These are phyloP conservation scores for Phalacrocorax carbo DNA, from an alignment of 2,113 vertebrate genomes.

Conservation along the genomic window DNA sequence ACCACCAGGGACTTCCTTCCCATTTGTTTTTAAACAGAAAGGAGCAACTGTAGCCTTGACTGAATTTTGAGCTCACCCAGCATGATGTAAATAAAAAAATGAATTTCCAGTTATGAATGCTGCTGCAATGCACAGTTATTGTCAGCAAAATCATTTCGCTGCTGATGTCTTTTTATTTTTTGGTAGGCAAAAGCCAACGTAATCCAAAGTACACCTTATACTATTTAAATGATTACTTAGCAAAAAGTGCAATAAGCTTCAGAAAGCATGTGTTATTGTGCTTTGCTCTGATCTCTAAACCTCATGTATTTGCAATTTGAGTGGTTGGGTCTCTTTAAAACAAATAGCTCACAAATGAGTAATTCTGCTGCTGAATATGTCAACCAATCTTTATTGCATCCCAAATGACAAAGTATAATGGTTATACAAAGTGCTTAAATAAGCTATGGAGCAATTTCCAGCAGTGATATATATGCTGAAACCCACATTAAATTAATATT, in stretches of 20 bases:
- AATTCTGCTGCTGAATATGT: neutral
- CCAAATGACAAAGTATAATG: conserved; percentile 17
- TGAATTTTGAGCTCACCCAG: neutral
- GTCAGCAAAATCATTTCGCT: neutral
- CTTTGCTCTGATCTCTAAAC: conserved; percentile 17
- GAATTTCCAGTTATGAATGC: neutral
- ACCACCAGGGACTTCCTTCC: neutral
- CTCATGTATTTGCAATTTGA: neutral
- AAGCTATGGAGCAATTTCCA: neutral
- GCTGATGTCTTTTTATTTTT: neutral
- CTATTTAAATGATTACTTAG: neutral
- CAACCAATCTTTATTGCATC: conserved; percentile 1
- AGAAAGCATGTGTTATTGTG: conserved; percentile 5
- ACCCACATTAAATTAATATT: neutral
- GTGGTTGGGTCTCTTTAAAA: conserved; percentile 29
- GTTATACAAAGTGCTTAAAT: conserved; percentile 1
- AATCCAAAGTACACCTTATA: neutral
- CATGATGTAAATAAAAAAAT: neutral
- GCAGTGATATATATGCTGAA: conserved; percentile 12
- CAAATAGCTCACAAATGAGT: conserved; percentile 40
- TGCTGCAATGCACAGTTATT: neutral
- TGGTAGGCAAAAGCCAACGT: neutral
- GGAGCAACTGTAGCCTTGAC: neutral
- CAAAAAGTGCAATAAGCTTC: neutral
- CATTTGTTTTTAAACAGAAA: neutral